Conservation (phyloP, 2,888 invertebrate genomes). For the Rugalucina vietnamica region DNA sequence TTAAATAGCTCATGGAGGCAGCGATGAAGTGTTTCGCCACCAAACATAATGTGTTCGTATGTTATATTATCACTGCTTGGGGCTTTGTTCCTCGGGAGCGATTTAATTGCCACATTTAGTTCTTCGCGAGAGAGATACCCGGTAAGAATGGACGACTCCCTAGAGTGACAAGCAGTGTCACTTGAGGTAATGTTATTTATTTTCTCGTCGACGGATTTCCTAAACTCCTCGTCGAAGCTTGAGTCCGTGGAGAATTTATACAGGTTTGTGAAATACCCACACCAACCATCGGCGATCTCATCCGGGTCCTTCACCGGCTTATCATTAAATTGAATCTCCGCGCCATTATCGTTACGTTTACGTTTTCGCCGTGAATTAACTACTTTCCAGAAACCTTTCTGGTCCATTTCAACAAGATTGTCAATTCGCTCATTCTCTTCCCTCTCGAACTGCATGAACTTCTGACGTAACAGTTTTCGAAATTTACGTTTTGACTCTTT, state of each 20-base stretch:
- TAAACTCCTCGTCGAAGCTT: background rate
- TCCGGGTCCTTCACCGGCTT: background rate
- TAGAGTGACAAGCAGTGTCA: too few relatives aligned
- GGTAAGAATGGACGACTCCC: too few relatives aligned
- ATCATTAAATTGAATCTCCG: background rate
- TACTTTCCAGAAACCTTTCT: slow-evolving; percentile 8
- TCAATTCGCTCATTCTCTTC: background rate
- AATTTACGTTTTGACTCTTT: background rate
- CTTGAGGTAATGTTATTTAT: too few relatives aligned
- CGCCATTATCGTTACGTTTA: background rate
- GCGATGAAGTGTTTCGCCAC: background rate
- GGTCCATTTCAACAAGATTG: background rate
- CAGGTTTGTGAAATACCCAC: background rate
- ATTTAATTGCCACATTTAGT: background rate
- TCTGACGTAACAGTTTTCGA: background rate
- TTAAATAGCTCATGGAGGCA: background rate
- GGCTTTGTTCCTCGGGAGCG: background rate
- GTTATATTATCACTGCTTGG: background rate
- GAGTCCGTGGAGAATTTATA: background rate
- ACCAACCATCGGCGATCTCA: slow-evolving; percentile 2
- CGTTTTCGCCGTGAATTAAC: background rate
- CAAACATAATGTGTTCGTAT: background rate
- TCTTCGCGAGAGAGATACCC: too few relatives aligned
- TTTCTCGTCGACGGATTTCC: too few relatives aligned
- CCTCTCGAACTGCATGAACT: background rate